Conservation (phyloP, 2,888 invertebrate genomes). For the Chrysomela aeneicollis region DNA sequence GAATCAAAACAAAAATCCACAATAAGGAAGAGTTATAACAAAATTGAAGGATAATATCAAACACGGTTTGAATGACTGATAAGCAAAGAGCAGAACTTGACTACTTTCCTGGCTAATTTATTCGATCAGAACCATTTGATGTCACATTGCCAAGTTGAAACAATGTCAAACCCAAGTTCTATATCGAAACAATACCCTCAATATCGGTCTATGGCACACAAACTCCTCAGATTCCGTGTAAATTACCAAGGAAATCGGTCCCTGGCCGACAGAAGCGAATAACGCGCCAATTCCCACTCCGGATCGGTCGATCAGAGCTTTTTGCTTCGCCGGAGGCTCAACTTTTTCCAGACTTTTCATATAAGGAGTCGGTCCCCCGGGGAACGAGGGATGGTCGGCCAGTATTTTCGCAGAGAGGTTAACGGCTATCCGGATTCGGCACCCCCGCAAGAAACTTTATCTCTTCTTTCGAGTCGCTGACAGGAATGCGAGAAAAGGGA, state of each 20-base stretch:
- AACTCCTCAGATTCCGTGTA: conserved; percentile 30
- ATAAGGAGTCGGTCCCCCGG: conserved; percentile 58
- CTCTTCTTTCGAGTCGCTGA: too few species aligned
- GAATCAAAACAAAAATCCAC: too few species aligned
- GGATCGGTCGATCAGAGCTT: conserved; percentile 57
- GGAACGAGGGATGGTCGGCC: conserved; percentile 56
- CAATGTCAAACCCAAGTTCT: conserved; percentile 23
- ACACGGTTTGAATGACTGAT: too few species aligned
- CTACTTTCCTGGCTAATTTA: too few species aligned
- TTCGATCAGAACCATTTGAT: too few species aligned
- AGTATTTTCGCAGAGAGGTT: conserved; percentile 55
- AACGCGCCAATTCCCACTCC: conserved; percentile 59
- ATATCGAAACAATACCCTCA: conserved; percentile 1
- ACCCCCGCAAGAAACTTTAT: conserved; percentile 27
- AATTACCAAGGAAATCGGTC: conserved; percentile 46
- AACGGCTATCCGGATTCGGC: conserved; percentile 56
- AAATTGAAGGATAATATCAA: too few species aligned
- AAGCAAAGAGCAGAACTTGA: too few species aligned
- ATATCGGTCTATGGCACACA: not conserved
- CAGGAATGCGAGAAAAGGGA: not conserved
- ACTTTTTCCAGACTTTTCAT: conserved; percentile 52
- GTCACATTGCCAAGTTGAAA: not conserved
- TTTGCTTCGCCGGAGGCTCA: conserved; percentile 53
- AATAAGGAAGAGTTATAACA: too few species aligned
- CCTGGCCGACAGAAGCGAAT: conserved; percentile 55